These are phyloP conservation scores for Charina bottae DNA, from an alignment of 2,113 vertebrate species.

Conservation along the genomic window DNA sequence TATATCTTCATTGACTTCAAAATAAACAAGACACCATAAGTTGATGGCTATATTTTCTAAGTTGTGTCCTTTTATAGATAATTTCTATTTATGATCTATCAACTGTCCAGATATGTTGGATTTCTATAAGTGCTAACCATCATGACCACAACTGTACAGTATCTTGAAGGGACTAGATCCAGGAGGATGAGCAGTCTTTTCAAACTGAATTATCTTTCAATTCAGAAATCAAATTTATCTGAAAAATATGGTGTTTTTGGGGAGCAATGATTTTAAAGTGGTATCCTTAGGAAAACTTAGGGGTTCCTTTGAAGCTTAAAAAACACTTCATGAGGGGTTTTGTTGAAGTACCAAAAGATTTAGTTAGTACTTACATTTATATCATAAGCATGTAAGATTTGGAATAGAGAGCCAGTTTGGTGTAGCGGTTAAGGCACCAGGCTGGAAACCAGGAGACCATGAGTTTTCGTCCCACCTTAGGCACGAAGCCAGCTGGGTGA, in stretches of 20 bases:
- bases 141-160: too few relatives aligned
- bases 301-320: background rate
- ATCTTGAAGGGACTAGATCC: too few relatives aligned
- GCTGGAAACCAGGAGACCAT: background rate
- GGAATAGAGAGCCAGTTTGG: background rate
- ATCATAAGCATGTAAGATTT: background rate
- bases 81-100: background rate
- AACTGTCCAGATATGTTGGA: too few relatives aligned
- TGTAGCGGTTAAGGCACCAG: background rate
- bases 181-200: background rate
- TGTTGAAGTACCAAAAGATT: background rate
- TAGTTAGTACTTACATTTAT: background rate
- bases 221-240: background rate
- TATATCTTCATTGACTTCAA: background rate
- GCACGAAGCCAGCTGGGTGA: background rate
- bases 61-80: background rate
- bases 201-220: background rate
- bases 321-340: background rate
- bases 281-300: too few relatives aligned
- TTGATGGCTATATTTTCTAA: background rate
- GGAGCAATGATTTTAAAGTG: too few relatives aligned
- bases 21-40: background rate
- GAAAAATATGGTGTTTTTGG: too few relatives aligned
- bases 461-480: background rate
- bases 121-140: too few relatives aligned